Evolutionary conservation across 2,113 vertebrate species (phyloP), one percentile per base, ranked within the genome.

Genomic region (Tringa solitaria): DNA sequence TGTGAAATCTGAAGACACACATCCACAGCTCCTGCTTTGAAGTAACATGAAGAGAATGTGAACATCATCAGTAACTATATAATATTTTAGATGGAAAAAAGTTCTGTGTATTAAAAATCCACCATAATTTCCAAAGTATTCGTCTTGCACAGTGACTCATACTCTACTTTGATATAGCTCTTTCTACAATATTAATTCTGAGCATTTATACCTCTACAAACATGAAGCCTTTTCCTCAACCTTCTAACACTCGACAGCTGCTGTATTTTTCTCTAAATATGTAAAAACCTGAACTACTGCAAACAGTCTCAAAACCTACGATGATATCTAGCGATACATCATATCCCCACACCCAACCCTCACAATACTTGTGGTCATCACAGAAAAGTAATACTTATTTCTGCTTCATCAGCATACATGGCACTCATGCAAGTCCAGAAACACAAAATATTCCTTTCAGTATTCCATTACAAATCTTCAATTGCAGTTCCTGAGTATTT

Each of bases 381-480:
- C n/a, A 35, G 48, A 53, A 15, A 53, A n/a, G 12, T 32, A n/a
- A 68, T 14, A 11, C 10, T 73, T 73, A 28, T 54, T 68, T 85
- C 15, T 59, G 7, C 24, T 87, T 65, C n/a, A 37, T 16, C 0
- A 2, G 7, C 3, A 3, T 4, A 43, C 17, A 12, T 6, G 14
- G 10, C 19, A 45, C 20, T 41, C 59, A 35, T 4, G 14, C 15
- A 45, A 67, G 46, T 46, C 60, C n/a, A 56, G 14, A 33, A 64
- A 41, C 60, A 50, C 50, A 72, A 84, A 57, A 23, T 20, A 57
- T 3, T 78, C 2, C n/a, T 70, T 61, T 35, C 61, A 13, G 33
- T 32, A 33, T 69, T 68, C 41, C 45, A 2, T 26, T 53, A n/a
- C 4, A 72, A 28, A 67, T 14, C 15, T 75, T 41, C 14, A 61